Conservation (phyloP, 2,797 vertebrate genomes). For the Harpagifer antarcticus region DNA sequence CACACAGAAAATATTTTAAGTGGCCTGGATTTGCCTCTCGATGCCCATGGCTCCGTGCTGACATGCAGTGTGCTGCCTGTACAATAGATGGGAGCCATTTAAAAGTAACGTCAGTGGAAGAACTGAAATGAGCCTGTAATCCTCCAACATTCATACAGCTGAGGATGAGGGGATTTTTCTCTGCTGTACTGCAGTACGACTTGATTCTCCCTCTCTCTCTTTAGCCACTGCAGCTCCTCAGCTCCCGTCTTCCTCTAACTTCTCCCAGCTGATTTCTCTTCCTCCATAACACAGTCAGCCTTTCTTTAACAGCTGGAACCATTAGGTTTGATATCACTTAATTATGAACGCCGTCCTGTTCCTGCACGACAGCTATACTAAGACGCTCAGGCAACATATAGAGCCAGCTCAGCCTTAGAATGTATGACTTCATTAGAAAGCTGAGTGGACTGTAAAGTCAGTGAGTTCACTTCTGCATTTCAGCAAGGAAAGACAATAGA, state of each 20-base stretch:
- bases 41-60: conserved; percentile 10
- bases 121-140: conserved; percentile 70
- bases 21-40: conserved; percentile 37
- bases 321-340: conserved; percentile 70
- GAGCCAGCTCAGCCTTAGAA: conserved; percentile 46
- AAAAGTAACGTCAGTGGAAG: conserved; percentile 54
- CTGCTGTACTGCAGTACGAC: conserved; percentile 48
- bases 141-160: conserved; percentile 57
- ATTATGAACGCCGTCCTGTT: conserved; percentile 53
- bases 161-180: conserved; percentile 59
- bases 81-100: conserved; percentile 54
- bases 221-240: conserved; percentile 49
- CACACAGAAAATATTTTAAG: conserved; percentile 6
- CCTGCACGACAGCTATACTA: conserved; percentile 54
- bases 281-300: conserved; percentile 52
- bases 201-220: conserved; percentile 31
- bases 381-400: conserved; percentile 51
- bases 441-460: conserved; percentile 55
- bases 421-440: conserved; percentile 51
- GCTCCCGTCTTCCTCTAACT: conserved; percentile 22
- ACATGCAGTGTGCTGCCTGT: conserved; percentile 30
- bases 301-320: conserved; percentile 62
- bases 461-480: conserved; percentile 39
- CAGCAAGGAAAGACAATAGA: conserved; percentile 43
- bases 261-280: conserved; percentile 41